Base-by-base conservation (phyloP, 2,888 invertebrate species). In the Stenotaenia linearis region DNA sequence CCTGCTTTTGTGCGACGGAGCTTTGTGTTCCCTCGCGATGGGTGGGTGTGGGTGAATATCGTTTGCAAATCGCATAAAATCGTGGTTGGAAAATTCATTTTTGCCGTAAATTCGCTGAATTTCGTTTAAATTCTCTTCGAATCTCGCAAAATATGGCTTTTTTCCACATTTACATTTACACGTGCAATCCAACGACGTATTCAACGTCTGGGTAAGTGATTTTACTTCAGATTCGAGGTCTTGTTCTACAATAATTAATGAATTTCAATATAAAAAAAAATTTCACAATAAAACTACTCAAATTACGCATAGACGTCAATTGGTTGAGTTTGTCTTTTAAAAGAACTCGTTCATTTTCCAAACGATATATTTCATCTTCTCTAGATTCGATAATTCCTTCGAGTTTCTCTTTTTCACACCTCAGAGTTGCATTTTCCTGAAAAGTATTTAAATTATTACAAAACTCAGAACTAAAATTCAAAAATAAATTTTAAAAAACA, bases 381-480 rank as follows among this genome's bases (percentile, higher is more conserved):
- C 61, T 6, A 7, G 35, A 9, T 28, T 30, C 18, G 21, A 78
- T 30, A 2, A 78, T 35, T 6, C 56, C 32, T 32, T 61, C 28
- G 9, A 78, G 32, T 40, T 56, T 56, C 18, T 61, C 61, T 28
- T 30, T 30, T 7, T 61, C 78, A 12, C 28, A 32, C 23, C 30
- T 61, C 21, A 61, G 15, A 61, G 21, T 21, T 1, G n/a, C 10
- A 23, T 28, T 56, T n/a, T 78, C 78, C 78, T 45, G 18, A 77
- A 77, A 77, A 78, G 61, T n/a, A 61, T n/a, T 37, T 25, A 75
- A 76, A 76, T 30, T 32, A 77, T 23, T 35, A 4, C 3, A 21
- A 45, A 21, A 45, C 45, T 9, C 4, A 2, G 6, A 77, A 45
- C 15, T 28, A 25, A 74, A 12, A 7, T 69, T 3, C 37, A 18